Evolutionary conservation across 2,797 vertebrate genomes (phyloP).

Genomic region (Mastacembelus armatus): DNA sequence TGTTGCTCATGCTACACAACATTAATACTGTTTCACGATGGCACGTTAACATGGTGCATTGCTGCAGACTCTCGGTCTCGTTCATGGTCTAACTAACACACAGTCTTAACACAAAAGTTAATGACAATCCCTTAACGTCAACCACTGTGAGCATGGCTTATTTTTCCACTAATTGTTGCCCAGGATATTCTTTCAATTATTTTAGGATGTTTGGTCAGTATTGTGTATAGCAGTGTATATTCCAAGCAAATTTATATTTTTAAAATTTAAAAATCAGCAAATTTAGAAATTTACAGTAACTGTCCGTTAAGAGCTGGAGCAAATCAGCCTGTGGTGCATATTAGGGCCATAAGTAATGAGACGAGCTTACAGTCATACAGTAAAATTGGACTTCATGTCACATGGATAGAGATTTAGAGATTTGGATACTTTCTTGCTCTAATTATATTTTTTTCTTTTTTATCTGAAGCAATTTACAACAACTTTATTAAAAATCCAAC

Average conservation of each 20-base stretch:
- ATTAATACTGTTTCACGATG: no score
- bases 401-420: neutral
- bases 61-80: neutral
- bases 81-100: no score
- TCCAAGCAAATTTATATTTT: no score
- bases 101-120: no score
- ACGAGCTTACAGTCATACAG: neutral
- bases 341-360: neutral
- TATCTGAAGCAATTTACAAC: neutral
- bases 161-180: neutral
- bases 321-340: no score
- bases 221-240: no score
- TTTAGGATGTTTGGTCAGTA: neutral
- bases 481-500: neutral
- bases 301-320: neutral
- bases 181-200: neutral
- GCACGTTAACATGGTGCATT: no score
- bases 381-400: neutral
- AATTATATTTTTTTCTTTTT: neutral
- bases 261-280: no score
- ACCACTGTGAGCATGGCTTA: no score
- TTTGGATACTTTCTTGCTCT: slow-evolving; percentile 1
- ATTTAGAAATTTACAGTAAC: no score
- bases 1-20: no score
- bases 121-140: no score